Base-by-base conservation (phyloP, 1,140 invertebrate genomes). In the Drosophila pruinosa region DNA sequence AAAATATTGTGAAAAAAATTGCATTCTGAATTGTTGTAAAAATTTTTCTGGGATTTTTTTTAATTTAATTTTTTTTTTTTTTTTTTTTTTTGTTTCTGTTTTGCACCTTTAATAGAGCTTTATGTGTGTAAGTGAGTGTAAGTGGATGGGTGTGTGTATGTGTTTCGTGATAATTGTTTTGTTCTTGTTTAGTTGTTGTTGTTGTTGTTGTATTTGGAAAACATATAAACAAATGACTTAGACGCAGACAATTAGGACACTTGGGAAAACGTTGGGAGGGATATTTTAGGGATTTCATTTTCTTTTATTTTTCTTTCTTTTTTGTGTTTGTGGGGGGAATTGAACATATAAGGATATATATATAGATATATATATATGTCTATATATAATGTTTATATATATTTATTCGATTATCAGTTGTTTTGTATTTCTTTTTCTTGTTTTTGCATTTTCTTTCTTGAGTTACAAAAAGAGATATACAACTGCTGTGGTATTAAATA, bases 161-260 rank as follows among this genome's bases (percentile, higher is more conserved):
- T 52, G 54, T 70, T 50, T 39, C 28, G 67, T 45, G 28, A 41
- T 34, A 21, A 36, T 47, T 63, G 53, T 64, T 63, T 14, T 65
- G 53, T 41, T n/a, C 52, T 19, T 75, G 31, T 81, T 61, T 26
- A 71, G 31, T 81, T 64, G 73, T 80, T 78, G 78, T 81, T n/a
- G n/a, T 28, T 75, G 24, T 81, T 61, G 73, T 80, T 78, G 82
- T 81, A 83, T 78, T 88, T 89, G 83, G 89, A 82, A 90, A 91
- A 91, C 88, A 91, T 85, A 88, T 82, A 91, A 90, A 91, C 90
- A 91, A 92, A 92, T 91, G 91, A 91, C 90, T 80, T 89, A 93
- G 93, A 93, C 93, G 92, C 92, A 93, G 93, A 93, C 93, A 93
- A 93, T 90, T 90, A 90, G 92, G 90, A 92, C 88, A 91, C 89